A percentile compares a stretch with the other conserved stretches of the same genome.
Conservation (phyloP, 2,888 invertebrate species). For the Nephrotoma appendiculata region DNA sequence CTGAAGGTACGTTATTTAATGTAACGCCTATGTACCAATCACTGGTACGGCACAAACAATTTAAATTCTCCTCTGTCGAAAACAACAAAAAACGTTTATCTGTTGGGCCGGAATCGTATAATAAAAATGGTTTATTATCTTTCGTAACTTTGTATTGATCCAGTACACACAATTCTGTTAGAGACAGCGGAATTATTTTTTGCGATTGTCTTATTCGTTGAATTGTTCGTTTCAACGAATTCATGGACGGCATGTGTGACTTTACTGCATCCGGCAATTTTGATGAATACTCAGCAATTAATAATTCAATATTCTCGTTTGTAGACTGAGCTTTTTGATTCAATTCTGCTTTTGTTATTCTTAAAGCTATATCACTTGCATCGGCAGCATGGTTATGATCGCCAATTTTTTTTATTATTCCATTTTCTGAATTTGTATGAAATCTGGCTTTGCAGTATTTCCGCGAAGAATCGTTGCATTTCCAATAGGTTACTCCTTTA, state of each 20-base stretch:
- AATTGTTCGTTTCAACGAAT: background rate
- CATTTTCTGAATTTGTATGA: background rate
- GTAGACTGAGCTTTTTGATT: background rate
- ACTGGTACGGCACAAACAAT: background rate
- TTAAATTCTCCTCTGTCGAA: background rate
- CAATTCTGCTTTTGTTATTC: background rate
- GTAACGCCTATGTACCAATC: constrained; percentile 15
- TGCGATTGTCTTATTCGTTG: background rate
- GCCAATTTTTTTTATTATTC: background rate
- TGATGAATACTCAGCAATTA: background rate
- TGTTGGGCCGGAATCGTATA: background rate
- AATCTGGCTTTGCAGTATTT: background rate
- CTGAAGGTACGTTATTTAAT: constrained; percentile 12
- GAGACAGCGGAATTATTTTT: background rate
- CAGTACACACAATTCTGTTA: background rate
- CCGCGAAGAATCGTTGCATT: background rate
- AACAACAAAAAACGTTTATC: background rate
- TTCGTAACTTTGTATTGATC: background rate
- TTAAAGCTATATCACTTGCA: background rate
- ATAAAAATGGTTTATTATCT: background rate
- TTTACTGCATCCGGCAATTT: background rate
- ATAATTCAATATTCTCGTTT: background rate
- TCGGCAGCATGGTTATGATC: background rate
- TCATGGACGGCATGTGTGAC: background rate
- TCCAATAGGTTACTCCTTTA: background rate